Evolutionary conservation across 2,888 invertebrate species (phyloP).

Genomic region (Zygogramma bicolorata): DNA sequence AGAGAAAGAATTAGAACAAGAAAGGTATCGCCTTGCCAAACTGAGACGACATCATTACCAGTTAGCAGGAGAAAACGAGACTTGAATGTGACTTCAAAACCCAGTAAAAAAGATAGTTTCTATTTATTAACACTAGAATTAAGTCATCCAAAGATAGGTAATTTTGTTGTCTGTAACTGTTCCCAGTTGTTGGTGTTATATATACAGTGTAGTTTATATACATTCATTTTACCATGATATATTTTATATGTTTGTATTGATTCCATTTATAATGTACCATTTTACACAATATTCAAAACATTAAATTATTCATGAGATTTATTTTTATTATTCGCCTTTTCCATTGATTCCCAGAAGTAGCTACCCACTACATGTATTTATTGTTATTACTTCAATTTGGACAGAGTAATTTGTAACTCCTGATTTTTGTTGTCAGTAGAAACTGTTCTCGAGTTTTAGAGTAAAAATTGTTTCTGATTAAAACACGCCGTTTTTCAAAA

Average conservation of each 20-base stretch:
- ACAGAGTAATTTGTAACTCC: too few species aligned
- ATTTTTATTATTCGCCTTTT: background rate
- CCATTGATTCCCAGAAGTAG: too few species aligned
- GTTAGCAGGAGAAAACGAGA: conserved; percentile 75
- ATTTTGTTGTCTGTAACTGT: conserved; percentile 37
- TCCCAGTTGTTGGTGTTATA: conserved; percentile 44
- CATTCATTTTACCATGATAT: conserved; percentile 50
- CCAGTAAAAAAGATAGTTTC: conserved; percentile 26
- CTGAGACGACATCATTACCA: conserved; percentile 94
- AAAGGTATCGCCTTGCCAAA: conserved; percentile 86
- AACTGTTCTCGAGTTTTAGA: too few species aligned
- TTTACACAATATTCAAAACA: conserved; percentile 37
- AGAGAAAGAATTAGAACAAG: conserved; percentile 90
- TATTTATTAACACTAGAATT: conserved; percentile 46
- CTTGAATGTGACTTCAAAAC: conserved; percentile 42
- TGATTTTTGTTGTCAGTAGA: too few species aligned
- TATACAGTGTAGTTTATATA: conserved; percentile 51
- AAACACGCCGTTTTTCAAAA: too few species aligned
- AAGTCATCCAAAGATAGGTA: conserved; percentile 45
- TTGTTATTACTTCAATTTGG: too few species aligned
- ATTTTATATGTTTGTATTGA: conserved; percentile 54
- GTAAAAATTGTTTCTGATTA: too few species aligned
- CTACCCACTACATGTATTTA: background rate
- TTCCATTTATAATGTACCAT: conserved; percentile 42
- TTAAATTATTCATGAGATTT: conserved; percentile 33